Percentiles rank a stretch among this genome's conserved stretches.
Conservation (phyloP, 1,140 invertebrate genomes). For the Eumaeus atala region DNA sequence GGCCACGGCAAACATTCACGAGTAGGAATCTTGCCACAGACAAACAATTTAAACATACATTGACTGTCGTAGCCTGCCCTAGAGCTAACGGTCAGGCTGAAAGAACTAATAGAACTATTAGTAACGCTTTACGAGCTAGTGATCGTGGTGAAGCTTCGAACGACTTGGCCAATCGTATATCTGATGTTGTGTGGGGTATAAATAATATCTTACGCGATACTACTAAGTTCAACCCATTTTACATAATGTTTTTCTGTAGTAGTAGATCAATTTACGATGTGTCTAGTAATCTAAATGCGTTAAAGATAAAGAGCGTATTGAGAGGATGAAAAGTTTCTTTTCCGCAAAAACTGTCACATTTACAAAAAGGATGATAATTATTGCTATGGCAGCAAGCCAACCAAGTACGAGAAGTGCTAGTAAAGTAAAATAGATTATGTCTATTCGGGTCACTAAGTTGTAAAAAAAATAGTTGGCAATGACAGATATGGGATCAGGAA, state of each 20-base stretch:
- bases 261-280: conserved; percentile 25
- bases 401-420: too few species aligned
- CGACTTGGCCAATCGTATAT: conserved; percentile 18
- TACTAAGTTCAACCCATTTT: conserved; percentile 27
- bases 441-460: too few species aligned
- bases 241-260: conserved; percentile 31
- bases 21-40: conserved; percentile 31
- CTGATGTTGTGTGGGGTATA: conserved; percentile 31
- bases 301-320: too few species aligned
- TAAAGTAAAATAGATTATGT: too few species aligned
- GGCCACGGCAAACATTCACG: conserved; percentile 37
- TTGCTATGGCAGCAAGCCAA: too few species aligned
- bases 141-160: not conserved
- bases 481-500: too few species aligned
- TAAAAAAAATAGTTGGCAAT: too few species aligned
- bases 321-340: too few species aligned
- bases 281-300: too few species aligned
- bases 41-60: conserved; percentile 29
- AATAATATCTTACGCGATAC: conserved; percentile 30
- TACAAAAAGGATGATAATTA: too few species aligned
- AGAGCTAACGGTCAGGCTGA: conserved; percentile 30
- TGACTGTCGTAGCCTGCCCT: conserved; percentile 39
- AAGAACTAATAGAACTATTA: not conserved
- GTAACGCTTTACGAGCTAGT: not conserved
- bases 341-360: too few species aligned